Conservation (phyloP, 2,797 vertebrate species). For the Hipposideros larvatus region DNA sequence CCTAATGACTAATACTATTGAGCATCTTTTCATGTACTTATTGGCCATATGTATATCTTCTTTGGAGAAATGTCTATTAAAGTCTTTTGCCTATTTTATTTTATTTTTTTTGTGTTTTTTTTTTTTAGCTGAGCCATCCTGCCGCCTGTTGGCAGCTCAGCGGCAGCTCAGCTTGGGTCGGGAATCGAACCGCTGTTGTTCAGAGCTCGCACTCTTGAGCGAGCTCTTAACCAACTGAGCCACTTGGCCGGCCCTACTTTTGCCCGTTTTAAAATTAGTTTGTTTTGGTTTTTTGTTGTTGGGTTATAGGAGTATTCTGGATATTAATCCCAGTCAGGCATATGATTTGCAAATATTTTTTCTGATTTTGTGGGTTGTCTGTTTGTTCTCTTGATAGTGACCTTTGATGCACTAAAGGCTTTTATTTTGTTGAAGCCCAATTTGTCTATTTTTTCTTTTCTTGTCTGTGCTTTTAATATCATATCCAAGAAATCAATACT, state of each 20-base stretch:
- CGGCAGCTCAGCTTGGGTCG: too few species aligned
- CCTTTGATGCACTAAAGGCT: not conserved
- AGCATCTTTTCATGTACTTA: not conserved
- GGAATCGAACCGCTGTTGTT: too few species aligned
- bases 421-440: not conserved
- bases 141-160: too few species aligned
- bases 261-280: not conserved
- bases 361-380: not conserved
- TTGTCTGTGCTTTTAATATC: not conserved
- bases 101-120: too few species aligned
- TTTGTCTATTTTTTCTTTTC: constrained; percentile 17
- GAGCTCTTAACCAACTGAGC: too few species aligned
- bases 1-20: not conserved
- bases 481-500: not conserved
- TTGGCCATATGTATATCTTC: not conserved
- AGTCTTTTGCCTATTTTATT: not conserved
- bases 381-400: not conserved
- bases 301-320: not conserved
- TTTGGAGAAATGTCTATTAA: not conserved
- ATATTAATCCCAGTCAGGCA: not conserved
- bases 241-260: too few species aligned
- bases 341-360: not conserved
- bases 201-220: too few species aligned
- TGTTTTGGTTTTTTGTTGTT: not conserved
- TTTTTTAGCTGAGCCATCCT: too few species aligned